Percentiles rank a stretch among this genome's conserved stretches.
Evolutionary conservation across 2,113 vertebrate species (phyloP).

Genomic region (Diphyllodes magnificus): DNA sequence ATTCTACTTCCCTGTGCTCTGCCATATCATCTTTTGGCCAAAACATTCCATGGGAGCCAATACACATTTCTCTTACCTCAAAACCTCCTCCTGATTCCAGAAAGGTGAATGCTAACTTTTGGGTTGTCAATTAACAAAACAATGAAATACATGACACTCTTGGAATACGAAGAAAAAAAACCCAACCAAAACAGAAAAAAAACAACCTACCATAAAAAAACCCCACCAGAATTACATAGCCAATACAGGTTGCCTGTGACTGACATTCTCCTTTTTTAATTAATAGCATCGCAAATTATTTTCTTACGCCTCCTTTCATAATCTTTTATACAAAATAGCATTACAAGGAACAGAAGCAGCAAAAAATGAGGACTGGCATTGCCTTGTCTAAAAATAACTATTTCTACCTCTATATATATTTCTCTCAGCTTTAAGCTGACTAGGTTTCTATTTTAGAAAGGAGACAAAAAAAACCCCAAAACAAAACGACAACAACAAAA

Average conservation of each 20-base stretch:
- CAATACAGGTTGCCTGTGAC: neutral
- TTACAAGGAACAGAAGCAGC: neutral
- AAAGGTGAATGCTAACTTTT: neutral
- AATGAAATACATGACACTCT: neutral
- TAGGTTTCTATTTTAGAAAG: neutral
- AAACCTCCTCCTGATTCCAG: neutral
- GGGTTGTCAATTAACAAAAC: neutral
- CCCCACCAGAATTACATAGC: neutral
- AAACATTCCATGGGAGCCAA: neutral
- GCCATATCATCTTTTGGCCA: neutral
- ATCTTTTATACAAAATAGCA: neutral
- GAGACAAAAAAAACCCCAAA: neutral
- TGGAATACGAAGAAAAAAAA: neutral
- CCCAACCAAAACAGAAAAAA: neutral
- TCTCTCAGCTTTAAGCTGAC: neutral
- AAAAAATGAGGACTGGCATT: neutral
- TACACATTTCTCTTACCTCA: neutral
- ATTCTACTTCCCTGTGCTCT: neutral
- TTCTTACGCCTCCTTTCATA: neutral
- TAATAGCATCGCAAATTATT: neutral
- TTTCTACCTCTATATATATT: neutral
- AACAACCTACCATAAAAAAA: neutral
- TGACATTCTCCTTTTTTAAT: neutral
- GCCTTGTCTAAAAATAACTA: neutral
- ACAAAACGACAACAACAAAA: neutral